Conservation (phyloP, 2,888 invertebrate species). For the Galerucella nymphaeae region DNA sequence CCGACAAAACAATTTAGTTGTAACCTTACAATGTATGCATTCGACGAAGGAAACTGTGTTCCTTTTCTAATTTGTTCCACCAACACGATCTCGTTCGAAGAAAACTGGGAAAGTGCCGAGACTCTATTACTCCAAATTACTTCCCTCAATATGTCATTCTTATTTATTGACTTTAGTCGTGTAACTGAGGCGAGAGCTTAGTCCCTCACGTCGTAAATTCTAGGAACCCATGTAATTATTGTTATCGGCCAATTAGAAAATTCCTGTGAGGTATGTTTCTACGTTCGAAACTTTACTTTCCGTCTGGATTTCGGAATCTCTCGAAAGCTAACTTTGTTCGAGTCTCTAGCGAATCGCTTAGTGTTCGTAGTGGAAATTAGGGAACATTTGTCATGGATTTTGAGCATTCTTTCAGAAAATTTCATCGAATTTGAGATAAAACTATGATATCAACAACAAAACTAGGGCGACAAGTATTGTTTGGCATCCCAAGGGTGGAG, state of each 20-base stretch:
- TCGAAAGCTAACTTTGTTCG: background rate
- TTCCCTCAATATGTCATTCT: constrained; percentile 43
- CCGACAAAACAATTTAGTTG: constrained; percentile 2
- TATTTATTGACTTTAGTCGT: constrained; percentile 42
- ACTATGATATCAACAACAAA: too few relatives aligned
- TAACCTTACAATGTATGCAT: constrained; percentile 22
- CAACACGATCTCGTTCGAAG: constrained; percentile 29
- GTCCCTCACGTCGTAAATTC: constrained; percentile 40
- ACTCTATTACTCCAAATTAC: constrained; percentile 44
- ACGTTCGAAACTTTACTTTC: constrained; percentile 21
- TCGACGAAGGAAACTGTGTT: constrained; percentile 11
- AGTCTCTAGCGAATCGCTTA: constrained; percentile 3
- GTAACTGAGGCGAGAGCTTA: constrained; percentile 31
- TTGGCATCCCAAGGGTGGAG: too few relatives aligned
- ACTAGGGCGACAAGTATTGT: too few relatives aligned
- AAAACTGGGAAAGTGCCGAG: constrained; percentile 38
- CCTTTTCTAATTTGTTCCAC: constrained; percentile 38
- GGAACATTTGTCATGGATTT: too few relatives aligned
- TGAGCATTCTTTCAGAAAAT: too few relatives aligned
- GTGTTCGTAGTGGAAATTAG: background rate
- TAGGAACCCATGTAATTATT: constrained; percentile 40
- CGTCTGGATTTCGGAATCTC: constrained; percentile 18
- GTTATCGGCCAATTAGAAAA: constrained; percentile 41
- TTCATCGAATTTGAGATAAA: too few relatives aligned
- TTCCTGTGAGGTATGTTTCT: constrained; percentile 26